A percentile compares a stretch with the other conserved stretches of the same genome.
Conservation (phyloP, 2,888 invertebrate genomes). For the Pristionchus entomophagus region DNA sequence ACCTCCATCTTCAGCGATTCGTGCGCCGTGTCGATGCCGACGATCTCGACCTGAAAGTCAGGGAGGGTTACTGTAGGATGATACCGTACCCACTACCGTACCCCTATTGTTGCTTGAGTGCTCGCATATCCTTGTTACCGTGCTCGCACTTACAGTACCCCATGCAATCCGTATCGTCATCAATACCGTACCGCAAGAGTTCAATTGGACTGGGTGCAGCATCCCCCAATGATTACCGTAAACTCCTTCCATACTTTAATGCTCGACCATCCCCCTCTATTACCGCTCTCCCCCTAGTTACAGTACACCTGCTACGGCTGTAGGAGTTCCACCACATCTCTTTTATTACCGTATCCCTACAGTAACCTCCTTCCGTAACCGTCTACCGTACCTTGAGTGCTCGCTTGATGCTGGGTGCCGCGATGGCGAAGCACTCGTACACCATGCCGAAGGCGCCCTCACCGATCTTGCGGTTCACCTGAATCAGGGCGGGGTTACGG, state of each 20-base stretch:
- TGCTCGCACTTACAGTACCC: too few species aligned
- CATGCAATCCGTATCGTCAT: too few species aligned
- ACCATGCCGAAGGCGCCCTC: constrained; percentile 44
- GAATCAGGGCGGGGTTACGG: too few species aligned
- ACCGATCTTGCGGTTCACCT: constrained; percentile 36
- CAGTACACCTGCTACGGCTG: too few species aligned
- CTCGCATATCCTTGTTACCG: too few species aligned
- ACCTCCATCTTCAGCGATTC: constrained; percentile 43
- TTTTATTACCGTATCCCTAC: too few species aligned
- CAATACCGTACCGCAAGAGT: not conserved
- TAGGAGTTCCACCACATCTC: too few species aligned
- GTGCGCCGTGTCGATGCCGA: not conserved
- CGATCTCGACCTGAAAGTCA: not conserved
- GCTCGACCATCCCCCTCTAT: too few species aligned
- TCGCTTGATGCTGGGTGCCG: not conserved
- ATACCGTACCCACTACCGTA: not conserved
- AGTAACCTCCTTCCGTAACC: not conserved
- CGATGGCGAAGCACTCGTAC: not conserved
- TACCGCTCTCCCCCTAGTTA: too few species aligned
- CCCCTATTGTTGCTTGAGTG: not conserved
- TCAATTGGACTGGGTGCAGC: not conserved
- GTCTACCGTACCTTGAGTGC: constrained; percentile 11
- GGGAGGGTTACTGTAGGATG: not conserved
- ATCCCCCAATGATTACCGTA: too few species aligned
- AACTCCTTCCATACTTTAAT: too few species aligned